These are phyloP conservation scores for Porphyrio hochstetteri DNA, from an alignment of 2,113 vertebrate species.

Conservation along the genomic window DNA sequence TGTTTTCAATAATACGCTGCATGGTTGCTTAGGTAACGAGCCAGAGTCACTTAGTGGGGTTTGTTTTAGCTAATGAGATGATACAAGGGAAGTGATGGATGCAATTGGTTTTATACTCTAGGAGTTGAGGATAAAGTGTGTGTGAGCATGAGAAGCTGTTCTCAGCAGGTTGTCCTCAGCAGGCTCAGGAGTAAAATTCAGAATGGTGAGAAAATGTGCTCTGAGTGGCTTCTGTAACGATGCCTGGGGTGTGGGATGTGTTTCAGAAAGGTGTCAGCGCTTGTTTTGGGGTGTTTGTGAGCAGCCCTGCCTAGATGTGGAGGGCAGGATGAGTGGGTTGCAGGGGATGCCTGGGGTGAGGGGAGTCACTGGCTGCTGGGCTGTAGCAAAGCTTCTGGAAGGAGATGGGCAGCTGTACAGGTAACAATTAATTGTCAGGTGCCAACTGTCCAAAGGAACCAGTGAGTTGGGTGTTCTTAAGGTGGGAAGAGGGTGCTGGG, in stretches of 20 bases:
- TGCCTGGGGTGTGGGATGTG: too few species aligned
- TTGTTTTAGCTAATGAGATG: neutral
- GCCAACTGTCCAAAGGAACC: neutral
- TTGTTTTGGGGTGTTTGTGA: too few species aligned
- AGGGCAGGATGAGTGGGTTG: neutral
- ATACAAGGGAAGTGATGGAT: neutral
- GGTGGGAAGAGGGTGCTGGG: neutral
- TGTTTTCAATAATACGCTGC: neutral
- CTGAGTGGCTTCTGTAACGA: too few species aligned
- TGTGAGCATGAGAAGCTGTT: neutral
- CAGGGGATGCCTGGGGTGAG: too few species aligned
- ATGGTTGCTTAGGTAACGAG: neutral
- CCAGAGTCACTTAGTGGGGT: neutral
- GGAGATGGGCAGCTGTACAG: fast-evolving
- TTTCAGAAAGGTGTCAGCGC: too few species aligned
- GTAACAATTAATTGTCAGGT: neutral
- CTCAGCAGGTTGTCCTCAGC: too few species aligned
- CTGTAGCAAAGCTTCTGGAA: neutral
- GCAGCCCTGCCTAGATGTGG: too few species aligned
- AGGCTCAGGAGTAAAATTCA: neutral
- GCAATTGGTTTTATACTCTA: neutral
- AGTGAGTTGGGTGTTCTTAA: neutral
- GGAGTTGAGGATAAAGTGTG: neutral
- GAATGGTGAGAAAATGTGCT: too few species aligned
- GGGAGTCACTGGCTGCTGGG: neutral